A percentile compares a stretch with the other conserved stretches of the same genome.
Conservation (phyloP, 2,113 vertebrate species). For the Notiomystis cincta region DNA sequence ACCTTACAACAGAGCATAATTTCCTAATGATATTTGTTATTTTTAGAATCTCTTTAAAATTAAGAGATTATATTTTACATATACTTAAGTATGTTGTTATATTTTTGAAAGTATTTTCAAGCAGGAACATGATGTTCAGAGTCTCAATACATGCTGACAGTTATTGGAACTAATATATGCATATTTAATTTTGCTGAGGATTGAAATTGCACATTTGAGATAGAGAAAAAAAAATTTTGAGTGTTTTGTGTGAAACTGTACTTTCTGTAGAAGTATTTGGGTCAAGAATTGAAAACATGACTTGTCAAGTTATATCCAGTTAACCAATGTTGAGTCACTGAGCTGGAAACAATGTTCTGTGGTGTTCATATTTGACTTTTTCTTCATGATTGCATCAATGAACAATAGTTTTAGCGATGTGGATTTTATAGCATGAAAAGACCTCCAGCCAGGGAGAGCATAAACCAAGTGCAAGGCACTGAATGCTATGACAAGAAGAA, state of each 20-base stretch:
- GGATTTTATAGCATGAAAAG: conserved; percentile 55
- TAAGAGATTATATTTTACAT: too few relatives aligned
- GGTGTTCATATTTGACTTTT: conserved; percentile 67
- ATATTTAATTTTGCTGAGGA: background rate
- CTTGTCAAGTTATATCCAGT: conserved; percentile 50
- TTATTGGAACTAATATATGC: background rate
- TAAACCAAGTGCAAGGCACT: background rate
- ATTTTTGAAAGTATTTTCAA: background rate
- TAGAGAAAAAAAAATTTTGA: background rate
- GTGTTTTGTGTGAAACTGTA: background rate
- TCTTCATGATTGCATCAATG: conserved; percentile 72
- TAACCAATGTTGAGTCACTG: conserved; percentile 46
- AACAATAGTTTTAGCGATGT: conserved; percentile 63
- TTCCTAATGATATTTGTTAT: background rate
- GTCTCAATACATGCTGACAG: background rate
- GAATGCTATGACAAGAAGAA: background rate
- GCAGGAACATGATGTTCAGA: background rate
- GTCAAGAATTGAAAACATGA: background rate
- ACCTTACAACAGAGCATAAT: background rate
- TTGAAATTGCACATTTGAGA: background rate
- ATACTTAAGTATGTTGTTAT: too few relatives aligned
- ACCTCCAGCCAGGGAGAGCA: conserved; percentile 29
- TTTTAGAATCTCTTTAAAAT: background rate
- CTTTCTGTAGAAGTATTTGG: background rate
- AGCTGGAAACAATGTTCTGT: conserved; percentile 52